phyloP scores from a whole-genome alignment of 2,888 invertebrate genomes.

The Drosophila fulvimacula region DNA sequence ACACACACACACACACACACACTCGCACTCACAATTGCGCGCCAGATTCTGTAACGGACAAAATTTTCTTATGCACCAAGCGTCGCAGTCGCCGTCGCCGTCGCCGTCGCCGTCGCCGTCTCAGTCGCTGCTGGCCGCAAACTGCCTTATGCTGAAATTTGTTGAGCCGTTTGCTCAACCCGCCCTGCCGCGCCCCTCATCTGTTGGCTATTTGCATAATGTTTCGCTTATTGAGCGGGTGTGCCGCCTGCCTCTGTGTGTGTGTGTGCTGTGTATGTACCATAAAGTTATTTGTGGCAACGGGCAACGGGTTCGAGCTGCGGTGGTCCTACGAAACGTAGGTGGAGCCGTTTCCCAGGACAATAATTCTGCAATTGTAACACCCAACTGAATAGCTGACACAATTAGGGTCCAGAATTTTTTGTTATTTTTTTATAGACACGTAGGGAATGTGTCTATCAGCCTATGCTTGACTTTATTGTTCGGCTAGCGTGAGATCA shows the following conservation, averaged over 20 bases:
- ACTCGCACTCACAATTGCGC: constrained; percentile 45
- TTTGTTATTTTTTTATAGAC: constrained; percentile 21
- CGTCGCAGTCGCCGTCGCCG: constrained; percentile 24
- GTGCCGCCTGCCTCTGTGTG: constrained; percentile 15
- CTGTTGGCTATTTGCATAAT: constrained; percentile 50
- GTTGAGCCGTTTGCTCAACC: constrained; percentile 40
- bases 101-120: constrained; percentile 2
- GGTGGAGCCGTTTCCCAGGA: constrained; percentile 77
- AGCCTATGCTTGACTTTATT: constrained; percentile 66
- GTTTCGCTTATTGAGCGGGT: constrained; percentile 51
- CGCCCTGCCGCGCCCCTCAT: constrained; percentile 8
- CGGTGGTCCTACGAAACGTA: constrained; percentile 72
- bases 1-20: constrained; percentile 18
- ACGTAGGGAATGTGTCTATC: constrained; percentile 51
- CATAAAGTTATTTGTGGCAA: constrained; percentile 26
- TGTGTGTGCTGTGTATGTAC: constrained; percentile 1
- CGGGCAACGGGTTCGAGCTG: constrained; percentile 9
- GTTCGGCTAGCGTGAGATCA: constrained; percentile 77
- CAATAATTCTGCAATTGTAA: constrained; percentile 80
- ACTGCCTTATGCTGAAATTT: constrained; percentile 58
- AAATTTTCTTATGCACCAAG: constrained; percentile 70
- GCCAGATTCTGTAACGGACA: constrained; percentile 80
- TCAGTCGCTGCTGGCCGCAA: constrained; percentile 24
- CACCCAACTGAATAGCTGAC: constrained; percentile 46
- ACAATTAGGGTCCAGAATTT: constrained; percentile 65